These are phyloP conservation scores for Apodemus speciosus DNA, from an alignment of 2,113 vertebrate genomes.

Conservation along the genomic window DNA sequence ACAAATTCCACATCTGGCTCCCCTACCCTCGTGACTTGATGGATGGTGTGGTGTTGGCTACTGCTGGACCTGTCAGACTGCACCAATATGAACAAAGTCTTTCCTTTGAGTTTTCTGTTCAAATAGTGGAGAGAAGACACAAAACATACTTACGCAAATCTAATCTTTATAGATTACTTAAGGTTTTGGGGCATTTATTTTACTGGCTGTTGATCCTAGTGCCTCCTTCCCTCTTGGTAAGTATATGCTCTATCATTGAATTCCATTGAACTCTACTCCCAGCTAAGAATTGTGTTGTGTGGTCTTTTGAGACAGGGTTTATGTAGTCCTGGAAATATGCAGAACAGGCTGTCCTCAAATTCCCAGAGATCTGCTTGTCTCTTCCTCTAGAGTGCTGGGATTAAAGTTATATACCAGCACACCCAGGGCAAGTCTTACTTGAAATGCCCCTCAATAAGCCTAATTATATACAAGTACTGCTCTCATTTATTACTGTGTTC, in stretches of 20 bases:
- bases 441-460: neutral
- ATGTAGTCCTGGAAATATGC: neutral
- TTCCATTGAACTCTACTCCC: neutral
- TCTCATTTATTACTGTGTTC: neutral
- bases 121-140: constrained; percentile 30
- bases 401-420: neutral
- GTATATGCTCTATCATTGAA: neutral
- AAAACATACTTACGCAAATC: neutral
- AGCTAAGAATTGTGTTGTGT: neutral
- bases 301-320: neutral
- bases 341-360: neutral
- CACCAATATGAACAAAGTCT: neutral
- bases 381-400: neutral
- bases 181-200: neutral
- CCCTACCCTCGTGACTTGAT: neutral
- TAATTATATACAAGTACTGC: neutral
- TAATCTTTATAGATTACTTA: neutral
- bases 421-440: neutral
- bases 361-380: neutral
- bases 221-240: neutral
- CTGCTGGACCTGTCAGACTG: neutral
- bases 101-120: constrained; percentile 23
- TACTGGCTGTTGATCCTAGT: neutral
- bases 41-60: neutral
- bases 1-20: neutral